Base-by-base conservation (phyloP, 2,113 vertebrate genomes). In the Butorides virescens region DNA sequence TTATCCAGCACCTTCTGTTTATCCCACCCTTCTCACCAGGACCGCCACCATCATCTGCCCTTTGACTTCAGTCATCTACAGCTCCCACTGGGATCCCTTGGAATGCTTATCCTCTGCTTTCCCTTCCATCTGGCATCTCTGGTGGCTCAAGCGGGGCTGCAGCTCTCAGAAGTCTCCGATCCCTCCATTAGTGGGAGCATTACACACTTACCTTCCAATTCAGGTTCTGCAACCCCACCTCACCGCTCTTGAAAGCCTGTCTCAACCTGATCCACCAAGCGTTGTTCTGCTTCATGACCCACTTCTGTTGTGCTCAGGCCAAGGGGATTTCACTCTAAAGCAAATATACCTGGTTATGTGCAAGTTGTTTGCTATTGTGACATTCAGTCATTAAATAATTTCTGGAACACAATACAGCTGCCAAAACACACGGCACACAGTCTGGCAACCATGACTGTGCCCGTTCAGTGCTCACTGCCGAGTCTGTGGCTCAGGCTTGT, bases 331-430 rank as follows among this genome's bases (percentile, higher is more conserved):
- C 75, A 36, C 77, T 85, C 68, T 27, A 83, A 81, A 89, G 56
- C 62, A 91, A 71, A 88, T 81, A 58, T 71, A 83, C 39, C 42
- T 73, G 44, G 39, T 78, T 86, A 81, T 59, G 17, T 78, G 68
- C 52, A 92, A 52, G 8, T 67, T 86, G 36, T 90, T 92, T 92
- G 82, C 59, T 93, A 0, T 72, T 95, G 72, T 91, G 83, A 89
- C 76, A 78, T 74, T 66, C 56, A 62, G 52, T 75, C 83, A 61
- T 36, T 58, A 68, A 75, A 70, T 75, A 37, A 82, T 76, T 61
- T 91, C 70, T 85, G 49, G 34, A 91, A 78, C 46, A 56, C n/a
- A 50, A 49, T 23, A 77, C 37, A n/a, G 36, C 68, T 78, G 61
- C 65, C 91, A 67, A 89, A 95, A 89, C 34, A 79, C 71, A 87